These are phyloP conservation scores for Lepus timidus DNA, from an alignment of 2,113 vertebrate species.

Conservation along the genomic window DNA sequence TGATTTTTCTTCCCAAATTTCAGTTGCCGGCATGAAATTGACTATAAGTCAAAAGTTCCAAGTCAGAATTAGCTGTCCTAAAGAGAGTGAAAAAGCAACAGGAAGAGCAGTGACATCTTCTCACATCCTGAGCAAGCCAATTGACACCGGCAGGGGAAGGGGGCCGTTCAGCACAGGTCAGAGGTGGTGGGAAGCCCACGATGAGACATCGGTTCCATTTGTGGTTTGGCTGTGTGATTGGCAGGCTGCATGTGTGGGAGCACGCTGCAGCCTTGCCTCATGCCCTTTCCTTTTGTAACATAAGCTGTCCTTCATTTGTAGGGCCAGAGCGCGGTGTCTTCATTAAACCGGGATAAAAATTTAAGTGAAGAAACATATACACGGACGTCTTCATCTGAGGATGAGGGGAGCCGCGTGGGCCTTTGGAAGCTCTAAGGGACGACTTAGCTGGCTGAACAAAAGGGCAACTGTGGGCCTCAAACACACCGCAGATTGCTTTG, in stretches of 20 bases:
- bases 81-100: conserved; percentile 70
- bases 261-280: not conserved
- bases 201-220: conserved; percentile 77
- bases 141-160: conserved; percentile 59
- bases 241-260: conserved; percentile 55
- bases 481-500: not conserved
- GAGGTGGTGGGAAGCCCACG: conserved; percentile 59
- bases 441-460: not conserved
- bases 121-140: conserved; percentile 50
- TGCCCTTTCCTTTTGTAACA: conserved; percentile 42
- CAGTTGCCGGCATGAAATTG: not conserved
- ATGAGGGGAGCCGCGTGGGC: not conserved
- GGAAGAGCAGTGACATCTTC: conserved; percentile 60
- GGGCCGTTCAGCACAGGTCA: conserved; percentile 57
- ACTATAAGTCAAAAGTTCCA: conserved; percentile 15
- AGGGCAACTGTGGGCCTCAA: not conserved
- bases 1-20: conserved; percentile 51
- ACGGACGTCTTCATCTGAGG: not conserved
- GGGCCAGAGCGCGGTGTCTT: not conserved
- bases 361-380: not conserved
- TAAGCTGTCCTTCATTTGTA: not conserved
- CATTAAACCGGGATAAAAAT: not conserved
- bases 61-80: conserved; percentile 45
- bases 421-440: not conserved
- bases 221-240: conserved; percentile 76